Conservation (phyloP, 2,888 invertebrate genomes). For the Athetis lepigone region DNA sequence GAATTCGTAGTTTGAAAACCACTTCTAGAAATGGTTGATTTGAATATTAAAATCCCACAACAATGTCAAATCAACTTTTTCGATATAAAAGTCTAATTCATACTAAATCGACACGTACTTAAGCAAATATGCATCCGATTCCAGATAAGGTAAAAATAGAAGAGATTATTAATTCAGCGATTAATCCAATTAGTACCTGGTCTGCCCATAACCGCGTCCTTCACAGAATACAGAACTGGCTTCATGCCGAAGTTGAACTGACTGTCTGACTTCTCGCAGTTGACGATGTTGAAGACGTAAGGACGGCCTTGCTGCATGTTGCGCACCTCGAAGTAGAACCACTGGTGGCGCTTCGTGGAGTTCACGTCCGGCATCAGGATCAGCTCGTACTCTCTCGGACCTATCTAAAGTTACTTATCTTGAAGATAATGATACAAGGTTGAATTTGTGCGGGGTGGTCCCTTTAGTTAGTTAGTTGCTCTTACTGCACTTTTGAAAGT, state of each 20-base stretch:
- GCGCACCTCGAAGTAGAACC: slow-evolving; percentile 97
- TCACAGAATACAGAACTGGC: slow-evolving; percentile 96
- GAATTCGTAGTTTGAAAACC: no score
- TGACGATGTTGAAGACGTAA: slow-evolving; percentile 96
- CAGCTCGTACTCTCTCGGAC: slow-evolving; percentile 94
- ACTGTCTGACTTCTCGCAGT: slow-evolving; percentile 96
- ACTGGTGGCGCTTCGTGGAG: slow-evolving; percentile 94
- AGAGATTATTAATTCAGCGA: background rate
- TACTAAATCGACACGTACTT: no score
- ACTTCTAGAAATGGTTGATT: no score
- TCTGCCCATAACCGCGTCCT: slow-evolving; percentile 91
- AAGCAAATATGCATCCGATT: no score
- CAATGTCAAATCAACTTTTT: no score
- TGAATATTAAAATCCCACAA: no score
- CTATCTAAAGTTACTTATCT: slow-evolving; percentile 89
- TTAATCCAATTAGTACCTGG: slow-evolving; percentile 75
- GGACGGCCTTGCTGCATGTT: slow-evolving; percentile 93
- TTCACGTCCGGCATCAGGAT: slow-evolving; percentile 96
- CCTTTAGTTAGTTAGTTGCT: no score
- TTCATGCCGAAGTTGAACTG: slow-evolving; percentile 97
- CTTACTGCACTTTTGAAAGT: no score
- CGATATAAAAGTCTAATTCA: no score
- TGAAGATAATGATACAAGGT: slow-evolving; percentile 30
- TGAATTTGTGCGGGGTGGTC: no score
- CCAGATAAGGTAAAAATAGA: background rate